Evolutionary conservation across 2,797 vertebrate genomes (phyloP).

Genomic region (Taeniopygia guttata): DNA sequence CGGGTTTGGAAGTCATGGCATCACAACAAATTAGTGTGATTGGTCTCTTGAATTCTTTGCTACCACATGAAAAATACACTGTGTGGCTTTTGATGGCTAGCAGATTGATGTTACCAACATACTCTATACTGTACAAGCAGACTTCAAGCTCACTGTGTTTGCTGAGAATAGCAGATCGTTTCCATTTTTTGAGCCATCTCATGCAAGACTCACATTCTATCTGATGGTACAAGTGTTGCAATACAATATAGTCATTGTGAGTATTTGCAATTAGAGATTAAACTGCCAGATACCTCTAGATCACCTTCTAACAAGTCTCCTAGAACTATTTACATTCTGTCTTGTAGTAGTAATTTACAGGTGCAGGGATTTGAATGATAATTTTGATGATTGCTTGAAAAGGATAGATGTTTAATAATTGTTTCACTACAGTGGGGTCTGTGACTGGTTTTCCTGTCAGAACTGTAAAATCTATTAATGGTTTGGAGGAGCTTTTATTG

Average conservation of each 20-base stretch:
- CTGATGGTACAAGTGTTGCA: slow-evolving; percentile 71
- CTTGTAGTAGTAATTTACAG: neutral
- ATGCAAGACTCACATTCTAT: slow-evolving; percentile 53
- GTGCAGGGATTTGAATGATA: neutral
- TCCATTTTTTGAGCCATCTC: slow-evolving; percentile 68
- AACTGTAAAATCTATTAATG: neutral
- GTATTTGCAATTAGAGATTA: neutral
- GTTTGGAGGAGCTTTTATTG: neutral
- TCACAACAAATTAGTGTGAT: slow-evolving; percentile 1
- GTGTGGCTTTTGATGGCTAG: slow-evolving; percentile 60
- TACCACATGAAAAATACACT: slow-evolving; percentile 55
- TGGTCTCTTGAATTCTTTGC: slow-evolving; percentile 53
- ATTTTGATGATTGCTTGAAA: neutral
- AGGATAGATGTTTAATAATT: neutral
- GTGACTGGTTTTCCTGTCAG: neutral
- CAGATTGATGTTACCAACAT: slow-evolving; percentile 20
- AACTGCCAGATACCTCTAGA: neutral
- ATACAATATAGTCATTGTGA: slow-evolving; percentile 52
- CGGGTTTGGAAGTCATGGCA: neutral
- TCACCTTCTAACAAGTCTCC: neutral
- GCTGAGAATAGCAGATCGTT: slow-evolving; percentile 45
- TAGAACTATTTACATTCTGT: neutral
- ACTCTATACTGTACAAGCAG: slow-evolving; percentile 31
- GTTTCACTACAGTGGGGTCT: neutral
- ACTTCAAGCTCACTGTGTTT: slow-evolving; percentile 54